Base-by-base conservation (phyloP, 2,113 vertebrate species). In the Pseudopodoces humilis region DNA sequence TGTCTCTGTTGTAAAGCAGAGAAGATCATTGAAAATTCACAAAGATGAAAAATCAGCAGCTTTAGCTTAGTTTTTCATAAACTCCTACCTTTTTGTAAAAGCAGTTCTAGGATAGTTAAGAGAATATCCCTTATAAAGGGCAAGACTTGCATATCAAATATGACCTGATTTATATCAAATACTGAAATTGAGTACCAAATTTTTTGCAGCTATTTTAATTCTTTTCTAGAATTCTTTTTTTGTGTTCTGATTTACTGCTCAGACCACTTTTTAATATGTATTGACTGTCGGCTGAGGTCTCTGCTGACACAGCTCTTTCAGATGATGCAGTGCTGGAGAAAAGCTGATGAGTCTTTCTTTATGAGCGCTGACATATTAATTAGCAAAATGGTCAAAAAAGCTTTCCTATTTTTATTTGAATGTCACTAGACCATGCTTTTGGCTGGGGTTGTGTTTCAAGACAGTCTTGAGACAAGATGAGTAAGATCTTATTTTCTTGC, bases 291-390 rank as follows among this genome's bases (percentile, higher is more conserved):
- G 92, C 96, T 86, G 96, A 97, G 92, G 94, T 94, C 98, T 97
- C 95, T 98, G 98, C 98, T 98, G 98, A 98, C 98, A 97, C 95
- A 97, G 97, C 97, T 98, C 90, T 98, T 98, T 97, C 95, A 87
- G 96, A 97, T 98, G 97, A 98, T 97, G 97, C 98, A 98, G 95
- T 98, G 94, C 97, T 97, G 79, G 95, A 96, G 97, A 97, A 98
- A 98, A 98, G 97, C 98, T 97, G 98, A 98, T 97, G 98, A 97
- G 97, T 98, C 97, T 98, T 98, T 98, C 98, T 99, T 99, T 99
- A 98, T 98, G 97, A 97, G 98, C 98, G 98, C 98, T 99, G 99
- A 99, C 98, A 98, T 98, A 99, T 99, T 99, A 99, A 99, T 99
- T 99, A 99, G 98, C 95, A 97, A 98, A 99, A 98, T 99, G 98